Conservation (phyloP, 1,140 invertebrate species). For the Oppia nitens region DNA sequence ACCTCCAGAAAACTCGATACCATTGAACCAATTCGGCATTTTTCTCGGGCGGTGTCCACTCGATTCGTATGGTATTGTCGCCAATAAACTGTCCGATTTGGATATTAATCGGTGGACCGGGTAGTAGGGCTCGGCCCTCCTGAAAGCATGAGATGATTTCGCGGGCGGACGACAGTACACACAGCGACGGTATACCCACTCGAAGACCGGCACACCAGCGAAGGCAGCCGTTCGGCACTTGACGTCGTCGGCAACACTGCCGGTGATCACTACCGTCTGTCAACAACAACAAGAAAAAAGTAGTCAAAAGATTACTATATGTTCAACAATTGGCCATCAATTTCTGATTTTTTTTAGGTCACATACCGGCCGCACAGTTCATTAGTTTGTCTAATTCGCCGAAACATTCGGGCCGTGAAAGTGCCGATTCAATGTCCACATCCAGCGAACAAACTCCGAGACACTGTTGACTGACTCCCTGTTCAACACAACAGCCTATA, state of each 20-base stretch:
- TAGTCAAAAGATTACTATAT: constrained; percentile 7
- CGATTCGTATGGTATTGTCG: constrained; percentile 32
- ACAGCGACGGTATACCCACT: constrained; percentile 41
- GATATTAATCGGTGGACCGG: constrained; percentile 56
- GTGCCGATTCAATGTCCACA: constrained; percentile 52
- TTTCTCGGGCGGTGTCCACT: constrained; percentile 57
- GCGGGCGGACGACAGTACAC: constrained; percentile 49
- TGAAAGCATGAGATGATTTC: constrained; percentile 60
- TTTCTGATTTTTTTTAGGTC: constrained; percentile 55
- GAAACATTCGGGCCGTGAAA: constrained; percentile 52
- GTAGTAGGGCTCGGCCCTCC: constrained; percentile 50
- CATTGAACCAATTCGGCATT: constrained; percentile 61
- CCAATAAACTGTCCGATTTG: constrained; percentile 40
- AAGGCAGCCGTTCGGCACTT: constrained; percentile 51
- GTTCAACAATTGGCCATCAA: constrained; percentile 53
- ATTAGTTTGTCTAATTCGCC: constrained; percentile 65
- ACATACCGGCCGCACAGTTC: constrained; percentile 35
- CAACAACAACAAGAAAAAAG: constrained; percentile 11
- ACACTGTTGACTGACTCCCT: constrained; percentile 51
- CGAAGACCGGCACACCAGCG: constrained; percentile 58
- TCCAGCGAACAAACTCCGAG: constrained; percentile 64
- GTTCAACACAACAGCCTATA: constrained; percentile 34
- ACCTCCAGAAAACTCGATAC: constrained; percentile 36
- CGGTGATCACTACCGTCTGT: constrained; percentile 55
- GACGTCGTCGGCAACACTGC: constrained; percentile 51